phyloP scores from a whole-genome alignment of 2,113 vertebrate species.

The Oceanites oceanicus region DNA sequence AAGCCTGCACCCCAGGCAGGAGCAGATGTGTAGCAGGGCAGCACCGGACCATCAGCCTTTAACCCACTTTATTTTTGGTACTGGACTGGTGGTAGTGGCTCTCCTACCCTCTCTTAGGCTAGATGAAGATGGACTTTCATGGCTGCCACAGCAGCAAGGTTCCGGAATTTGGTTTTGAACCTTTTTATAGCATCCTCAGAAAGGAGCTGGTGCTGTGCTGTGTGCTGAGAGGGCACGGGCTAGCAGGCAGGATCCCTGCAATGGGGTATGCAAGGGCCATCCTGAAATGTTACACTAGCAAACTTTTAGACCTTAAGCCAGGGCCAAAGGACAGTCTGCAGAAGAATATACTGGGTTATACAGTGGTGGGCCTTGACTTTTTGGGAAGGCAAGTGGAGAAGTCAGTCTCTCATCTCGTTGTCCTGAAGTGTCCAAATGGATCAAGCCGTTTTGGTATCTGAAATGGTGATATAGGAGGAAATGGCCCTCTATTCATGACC shows the following conservation, averaged over 20 bases:
- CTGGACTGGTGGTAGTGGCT: background rate
- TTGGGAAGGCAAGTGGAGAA: background rate
- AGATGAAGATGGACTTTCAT: background rate
- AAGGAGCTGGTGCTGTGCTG: background rate
- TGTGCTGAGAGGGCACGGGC: background rate
- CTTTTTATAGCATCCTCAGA: background rate
- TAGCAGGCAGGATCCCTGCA: background rate
- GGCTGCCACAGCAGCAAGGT: background rate
- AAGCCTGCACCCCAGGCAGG: background rate
- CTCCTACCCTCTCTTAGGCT: background rate
- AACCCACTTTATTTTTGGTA: background rate
- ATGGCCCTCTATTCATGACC: background rate
- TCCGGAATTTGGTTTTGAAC: background rate
- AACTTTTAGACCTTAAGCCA: background rate
- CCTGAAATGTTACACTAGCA: background rate
- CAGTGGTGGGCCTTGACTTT: background rate
- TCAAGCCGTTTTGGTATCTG: background rate
- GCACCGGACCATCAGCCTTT: rapidly evolving
- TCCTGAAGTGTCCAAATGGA: background rate
- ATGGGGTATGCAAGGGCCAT: background rate
- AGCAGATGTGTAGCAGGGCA: background rate
- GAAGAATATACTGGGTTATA: background rate
- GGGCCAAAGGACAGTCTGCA: background rate
- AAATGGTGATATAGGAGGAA: background rate
- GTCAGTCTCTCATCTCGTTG: background rate